Evolutionary conservation across 2,888 invertebrate genomes (phyloP), one percentile per base, ranked within the genome.

Genomic region (Margaritifera margaritifera): DNA sequence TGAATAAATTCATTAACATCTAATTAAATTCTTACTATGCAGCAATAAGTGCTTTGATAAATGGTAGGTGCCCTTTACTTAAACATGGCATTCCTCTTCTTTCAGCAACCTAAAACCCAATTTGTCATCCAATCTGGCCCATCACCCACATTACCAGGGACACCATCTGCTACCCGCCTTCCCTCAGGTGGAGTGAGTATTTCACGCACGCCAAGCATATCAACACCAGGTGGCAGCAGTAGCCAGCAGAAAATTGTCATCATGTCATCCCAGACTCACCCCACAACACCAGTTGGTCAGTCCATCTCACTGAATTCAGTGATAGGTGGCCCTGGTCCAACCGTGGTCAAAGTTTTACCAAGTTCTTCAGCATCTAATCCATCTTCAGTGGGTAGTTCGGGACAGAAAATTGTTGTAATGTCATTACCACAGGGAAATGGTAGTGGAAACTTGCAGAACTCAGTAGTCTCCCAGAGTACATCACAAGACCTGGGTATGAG

Each of bases 221-320:
- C 81, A 24, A 63, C 75, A 11, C 64, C 74, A 8, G 66, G 68
- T 4, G 64, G 62, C 19, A 68, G 54, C 58, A 52, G 71, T 0
- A 75, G 78, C 4, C 84, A 83, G 64, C 82, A 84, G 58, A 88
- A 88, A 72, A 85, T 82, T 72, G 84, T 88, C 57, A 85, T 88
- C 51, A 85, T 88, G 69, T 79, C 83, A 56, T 82, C 85, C 31
- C 86, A 85, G 68, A 66, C 78, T 18, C 71, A 81, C 11, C 74
- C 81, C 8, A 63, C 72, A 24, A 77, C 81, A 8, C 67, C 79
- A 22, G 72, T 61, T 18, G 61, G 74, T 5, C 73, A 74, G 62
- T 63, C 77, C 19, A 63, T 78, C 66, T 72, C 70, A 11, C 60
- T 66, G 25, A 72, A 66, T 20, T 68, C 70, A 6, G 76, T 69